phyloP scores from a whole-genome alignment of 2,113 vertebrate species.

The Uropsilus gracilis region DNA sequence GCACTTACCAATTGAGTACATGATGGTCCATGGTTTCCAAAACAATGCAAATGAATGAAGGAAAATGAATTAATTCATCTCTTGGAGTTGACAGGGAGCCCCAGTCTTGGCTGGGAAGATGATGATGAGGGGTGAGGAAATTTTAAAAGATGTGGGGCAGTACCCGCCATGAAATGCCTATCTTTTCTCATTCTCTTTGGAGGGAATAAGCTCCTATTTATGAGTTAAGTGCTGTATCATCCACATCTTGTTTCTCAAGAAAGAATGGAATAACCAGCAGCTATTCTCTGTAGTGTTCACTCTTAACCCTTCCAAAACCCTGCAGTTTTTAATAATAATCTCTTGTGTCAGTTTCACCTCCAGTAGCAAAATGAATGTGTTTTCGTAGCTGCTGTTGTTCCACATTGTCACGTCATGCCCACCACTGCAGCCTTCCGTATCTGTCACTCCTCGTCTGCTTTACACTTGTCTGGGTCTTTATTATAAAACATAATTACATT shows the following conservation, averaged over 20 bases:
- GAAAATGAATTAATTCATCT: slow-evolving; percentile 5
- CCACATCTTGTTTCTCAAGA: background rate
- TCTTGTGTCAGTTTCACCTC: background rate
- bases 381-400: background rate
- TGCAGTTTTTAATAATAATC: background rate
- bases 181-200: background rate
- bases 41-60: background rate
- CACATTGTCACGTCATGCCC: background rate
- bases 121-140: background rate
- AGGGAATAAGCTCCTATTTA: background rate
- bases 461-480: slow-evolving; percentile 35
- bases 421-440: background rate
- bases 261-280: background rate
- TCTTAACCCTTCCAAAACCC: background rate
- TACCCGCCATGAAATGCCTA: background rate
- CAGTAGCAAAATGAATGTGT: background rate
- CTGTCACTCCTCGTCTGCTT: slow-evolving; percentile 20
- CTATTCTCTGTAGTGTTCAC: background rate
- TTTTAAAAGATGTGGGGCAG: background rate
- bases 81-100: background rate
- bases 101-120: background rate
- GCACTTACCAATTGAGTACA: background rate
- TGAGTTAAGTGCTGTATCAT: background rate
- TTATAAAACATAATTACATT: slow-evolving; percentile 67
- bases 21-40: background rate